Base-by-base conservation (phyloP, 2,113 vertebrate genomes). In the Oryzias woworae region DNA sequence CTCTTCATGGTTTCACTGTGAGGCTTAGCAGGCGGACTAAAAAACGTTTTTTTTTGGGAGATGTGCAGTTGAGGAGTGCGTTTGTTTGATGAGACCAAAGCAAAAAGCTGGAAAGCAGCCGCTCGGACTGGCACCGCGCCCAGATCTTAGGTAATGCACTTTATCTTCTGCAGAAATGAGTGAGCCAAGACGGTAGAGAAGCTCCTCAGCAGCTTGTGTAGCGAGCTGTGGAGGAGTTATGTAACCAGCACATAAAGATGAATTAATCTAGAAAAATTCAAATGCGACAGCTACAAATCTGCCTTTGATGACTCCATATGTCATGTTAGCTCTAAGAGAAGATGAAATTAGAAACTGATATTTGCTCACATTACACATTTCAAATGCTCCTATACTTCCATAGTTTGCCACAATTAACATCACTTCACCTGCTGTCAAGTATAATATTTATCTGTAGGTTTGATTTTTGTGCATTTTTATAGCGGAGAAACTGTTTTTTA, bases 141-240 rank as follows among this genome's bases (percentile, higher is more conserved):
- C 80, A 83, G 80, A 75, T 68, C 66, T 87, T 83, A 62, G 70
- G 50, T 75, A 73, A 77, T 20, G 1, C 23, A 24, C 54, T 53
- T 36, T 36, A 63, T 72, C 44, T 31, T 36, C 42, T 28, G 13
- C 31, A 52, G 46, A 71, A 45, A 0, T 66, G 64, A 26, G 5
- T 48, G 73, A 71, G 65, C 20, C 20, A 42, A 65, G 41, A 23
- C 10, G 48, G 51, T 26, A 13, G 28, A 50, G 70, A 73, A 77
- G 62, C 53, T 69, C 54, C 58, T 26, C 2, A 58, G 73, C 68
- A 69, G 16, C 46, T 7, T 26, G 20, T 26, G 52, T 15, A 10
- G 3, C n/a, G 28, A 42, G 31, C 12, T 42, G 23, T 46, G n/a
- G 14, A 44, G 47, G 31, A 72, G 14, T 31, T 53, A 75, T 52